Evolutionary conservation across 2,113 vertebrate genomes (phyloP), one percentile per base, ranked within the genome.

Genomic region (Tragelaphus strepsiceros): DNA sequence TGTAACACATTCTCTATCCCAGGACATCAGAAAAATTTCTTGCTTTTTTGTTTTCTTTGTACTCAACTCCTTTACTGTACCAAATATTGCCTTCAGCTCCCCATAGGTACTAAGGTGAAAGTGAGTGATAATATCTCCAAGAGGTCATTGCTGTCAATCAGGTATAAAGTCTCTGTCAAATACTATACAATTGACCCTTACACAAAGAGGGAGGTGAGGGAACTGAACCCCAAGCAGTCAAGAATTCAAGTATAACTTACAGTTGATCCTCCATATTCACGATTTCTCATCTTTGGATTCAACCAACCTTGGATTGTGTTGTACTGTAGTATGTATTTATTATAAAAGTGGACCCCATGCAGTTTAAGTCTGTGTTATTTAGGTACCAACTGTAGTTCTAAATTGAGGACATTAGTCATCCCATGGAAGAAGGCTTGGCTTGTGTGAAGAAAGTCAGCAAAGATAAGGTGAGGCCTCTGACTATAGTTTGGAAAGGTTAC

Each of bases 161-260:
- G 77, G 77, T 88, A 74, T 49, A 96, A 93, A 94, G 58, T 62
- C 13, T 64, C 59, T 84, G 91, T 96, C 64, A 97, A 95, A 93
- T 62, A 26, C n/a, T 16, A 5, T 83, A 26, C n/a, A 15, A 8
- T 16, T 56, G 53, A 56, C 7, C 21, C 81, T 84, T 56, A 53
- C 53, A 26, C n/a, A 26, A 56, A 35, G 32, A 39, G 32, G 81
- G 53, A 35, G 32, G 22, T 56, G 32, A 35, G 81, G 53, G 21
- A 14, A 84, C 21, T 84, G 81, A 84, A 84, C 81, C 53, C 30
- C 13, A 5, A 56, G 53, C 32, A 56, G 81, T 83, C 32, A 83
- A 26, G n/a, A 83, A 16, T 26, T 39, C 0, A 7, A 56, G 81
- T 39, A 14, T 2, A 39, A 39, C 81, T 39, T 39, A 26, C 53